phyloP scores from a whole-genome alignment of 2,797 vertebrate species.

The Aselliscus stoliczkanus region DNA sequence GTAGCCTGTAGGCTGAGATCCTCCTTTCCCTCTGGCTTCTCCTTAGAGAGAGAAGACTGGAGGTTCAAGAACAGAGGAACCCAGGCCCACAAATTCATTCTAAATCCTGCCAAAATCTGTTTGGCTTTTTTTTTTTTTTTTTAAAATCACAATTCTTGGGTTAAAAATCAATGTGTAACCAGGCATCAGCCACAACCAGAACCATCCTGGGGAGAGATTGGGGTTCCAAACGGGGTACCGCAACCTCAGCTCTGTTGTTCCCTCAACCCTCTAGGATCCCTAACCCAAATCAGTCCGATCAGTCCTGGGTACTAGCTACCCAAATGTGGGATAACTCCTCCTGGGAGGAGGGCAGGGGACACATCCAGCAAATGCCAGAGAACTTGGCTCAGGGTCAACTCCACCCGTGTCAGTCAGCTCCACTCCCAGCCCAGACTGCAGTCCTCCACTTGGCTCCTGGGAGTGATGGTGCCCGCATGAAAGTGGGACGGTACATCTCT shows the following conservation, averaged over 20 bases:
- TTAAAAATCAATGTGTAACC: conserved; percentile 72
- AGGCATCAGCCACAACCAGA: conserved; percentile 54
- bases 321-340: conserved; percentile 57
- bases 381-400: conserved; percentile 39
- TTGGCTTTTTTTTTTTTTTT: conserved; percentile 71
- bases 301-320: conserved; percentile 69
- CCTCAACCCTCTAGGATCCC: conserved; percentile 63
- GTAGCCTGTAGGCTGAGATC: conserved; percentile 24
- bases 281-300: conserved; percentile 63
- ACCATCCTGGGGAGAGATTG: neutral
- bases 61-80: conserved; percentile 49
- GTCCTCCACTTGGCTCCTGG: conserved; percentile 23
- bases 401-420: conserved; percentile 40
- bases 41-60: conserved; percentile 26
- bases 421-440: neutral
- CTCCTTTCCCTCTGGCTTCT: conserved; percentile 42
- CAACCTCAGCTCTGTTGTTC: conserved; percentile 47
- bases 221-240: conserved; percentile 35
- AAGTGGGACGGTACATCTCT: conserved; percentile 44
- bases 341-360: conserved; percentile 22
- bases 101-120: conserved; percentile 62
- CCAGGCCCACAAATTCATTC: conserved; percentile 61
- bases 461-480: neutral
- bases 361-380: conserved; percentile 16
- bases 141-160: conserved; percentile 73